phyloP scores from a whole-genome alignment of 2,888 invertebrate genomes.

The Drosophila nr. perissopoda region DNA sequence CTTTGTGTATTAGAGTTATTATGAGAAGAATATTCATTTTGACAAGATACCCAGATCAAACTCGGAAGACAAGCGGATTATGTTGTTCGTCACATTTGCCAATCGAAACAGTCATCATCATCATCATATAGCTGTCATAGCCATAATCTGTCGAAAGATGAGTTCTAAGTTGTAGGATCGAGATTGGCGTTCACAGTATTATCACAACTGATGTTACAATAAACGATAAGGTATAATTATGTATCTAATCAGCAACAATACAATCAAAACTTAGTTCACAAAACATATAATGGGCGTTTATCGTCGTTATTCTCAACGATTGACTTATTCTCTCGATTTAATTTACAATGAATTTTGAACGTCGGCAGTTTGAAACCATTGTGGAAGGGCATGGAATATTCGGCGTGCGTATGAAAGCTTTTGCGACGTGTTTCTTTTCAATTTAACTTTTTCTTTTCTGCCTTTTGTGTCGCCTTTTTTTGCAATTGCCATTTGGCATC shows the following conservation, averaged over 20 bases:
- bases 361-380: not conserved
- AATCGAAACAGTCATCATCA: too few relatives aligned
- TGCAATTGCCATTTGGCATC: constrained; percentile 7
- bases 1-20: not conserved
- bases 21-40: not conserved
- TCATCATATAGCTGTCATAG: not conserved
- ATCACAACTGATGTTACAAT: not conserved
- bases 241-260: not conserved
- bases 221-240: not conserved
- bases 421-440: not conserved
- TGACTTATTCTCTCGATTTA: not conserved
- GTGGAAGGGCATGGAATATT: not conserved
- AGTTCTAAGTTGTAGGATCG: not conserved
- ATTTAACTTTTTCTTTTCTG: not conserved
- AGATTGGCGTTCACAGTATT: not conserved
- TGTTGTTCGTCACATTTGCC: not conserved
- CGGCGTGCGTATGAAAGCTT: not conserved
- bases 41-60: not conserved
- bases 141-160: not conserved
- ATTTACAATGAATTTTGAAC: not conserved
- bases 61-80: not conserved
- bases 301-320: not conserved
- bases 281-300: not conserved
- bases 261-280: too few relatives aligned
- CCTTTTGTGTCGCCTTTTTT: not conserved